Percentiles rank a stretch among this genome's conserved stretches.
phyloP scores from a whole-genome alignment of 2,113 vertebrate species.

The Atlantisia rogersi region DNA sequence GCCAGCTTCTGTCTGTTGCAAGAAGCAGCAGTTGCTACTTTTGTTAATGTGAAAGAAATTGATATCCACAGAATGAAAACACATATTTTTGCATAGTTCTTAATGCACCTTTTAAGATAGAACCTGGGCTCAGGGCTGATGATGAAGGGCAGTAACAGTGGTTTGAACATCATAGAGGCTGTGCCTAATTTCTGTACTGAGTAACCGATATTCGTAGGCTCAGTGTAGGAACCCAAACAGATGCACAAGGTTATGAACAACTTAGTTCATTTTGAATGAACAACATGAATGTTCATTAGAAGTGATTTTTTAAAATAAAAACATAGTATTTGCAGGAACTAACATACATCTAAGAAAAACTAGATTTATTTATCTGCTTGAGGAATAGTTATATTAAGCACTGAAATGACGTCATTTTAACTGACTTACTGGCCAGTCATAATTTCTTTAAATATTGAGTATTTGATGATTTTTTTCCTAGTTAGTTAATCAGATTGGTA shows the following conservation, averaged over 20 bases:
- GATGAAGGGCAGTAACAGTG: neutral
- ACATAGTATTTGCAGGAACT: neutral
- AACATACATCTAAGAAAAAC: neutral
- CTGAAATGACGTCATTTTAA: neutral
- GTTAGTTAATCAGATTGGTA: neutral
- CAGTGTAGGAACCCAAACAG: neutral
- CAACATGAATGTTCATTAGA: neutral
- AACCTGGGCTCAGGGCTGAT: neutral
- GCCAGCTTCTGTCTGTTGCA: neutral
- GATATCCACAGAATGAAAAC: neutral
- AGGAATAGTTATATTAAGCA: neutral
- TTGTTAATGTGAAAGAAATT: neutral
- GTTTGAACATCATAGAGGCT: neutral
- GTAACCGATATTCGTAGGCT: neutral
- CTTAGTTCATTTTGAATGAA: neutral
- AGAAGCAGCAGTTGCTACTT: neutral
- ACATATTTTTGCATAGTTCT: neutral
- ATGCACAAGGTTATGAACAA: neutral
- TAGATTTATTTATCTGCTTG: neutral
- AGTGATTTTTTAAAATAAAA: neutral
- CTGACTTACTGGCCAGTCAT: neutral
- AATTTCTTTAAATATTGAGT: neutral
- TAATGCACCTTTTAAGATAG: neutral
- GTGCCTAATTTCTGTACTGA: neutral
- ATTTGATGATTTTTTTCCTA: neutral